These are phyloP conservation scores for Irena cyanogastra DNA, from an alignment of 2,113 vertebrate species.

Conservation along the genomic window DNA sequence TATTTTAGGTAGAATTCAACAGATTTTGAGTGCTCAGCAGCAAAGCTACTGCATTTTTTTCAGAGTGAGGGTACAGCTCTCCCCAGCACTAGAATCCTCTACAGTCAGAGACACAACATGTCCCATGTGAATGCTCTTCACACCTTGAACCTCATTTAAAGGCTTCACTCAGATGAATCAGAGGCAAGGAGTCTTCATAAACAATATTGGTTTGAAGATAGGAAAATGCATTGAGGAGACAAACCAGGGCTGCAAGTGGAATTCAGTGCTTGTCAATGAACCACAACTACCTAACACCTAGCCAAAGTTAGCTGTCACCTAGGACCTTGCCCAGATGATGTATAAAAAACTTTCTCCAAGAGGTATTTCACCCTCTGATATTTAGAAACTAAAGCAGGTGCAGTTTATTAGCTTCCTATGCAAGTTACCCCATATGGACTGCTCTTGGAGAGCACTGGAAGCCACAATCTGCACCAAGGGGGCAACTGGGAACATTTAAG, in stretches of 20 bases:
- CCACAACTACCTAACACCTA: background rate
- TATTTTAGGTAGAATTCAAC: background rate
- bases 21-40: background rate
- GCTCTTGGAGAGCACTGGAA: background rate
- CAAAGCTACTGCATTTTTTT: background rate
- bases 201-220: background rate
- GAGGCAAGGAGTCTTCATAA: background rate
- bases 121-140: background rate
- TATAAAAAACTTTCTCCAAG: background rate
- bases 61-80: background rate
- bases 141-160: background rate
- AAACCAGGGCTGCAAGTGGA: background rate
- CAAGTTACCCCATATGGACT: background rate
- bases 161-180: background rate
- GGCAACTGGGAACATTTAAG: background rate
- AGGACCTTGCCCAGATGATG: background rate
- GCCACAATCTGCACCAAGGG: background rate
- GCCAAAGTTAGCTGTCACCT: background rate
- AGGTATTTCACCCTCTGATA: background rate
- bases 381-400: background rate
- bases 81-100: background rate
- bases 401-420: background rate
- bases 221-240: background rate
- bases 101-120: fast-evolving
- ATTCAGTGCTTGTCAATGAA: background rate